phyloP scores from a whole-genome alignment of 2,113 vertebrate species.

The Sula dactylatra region DNA sequence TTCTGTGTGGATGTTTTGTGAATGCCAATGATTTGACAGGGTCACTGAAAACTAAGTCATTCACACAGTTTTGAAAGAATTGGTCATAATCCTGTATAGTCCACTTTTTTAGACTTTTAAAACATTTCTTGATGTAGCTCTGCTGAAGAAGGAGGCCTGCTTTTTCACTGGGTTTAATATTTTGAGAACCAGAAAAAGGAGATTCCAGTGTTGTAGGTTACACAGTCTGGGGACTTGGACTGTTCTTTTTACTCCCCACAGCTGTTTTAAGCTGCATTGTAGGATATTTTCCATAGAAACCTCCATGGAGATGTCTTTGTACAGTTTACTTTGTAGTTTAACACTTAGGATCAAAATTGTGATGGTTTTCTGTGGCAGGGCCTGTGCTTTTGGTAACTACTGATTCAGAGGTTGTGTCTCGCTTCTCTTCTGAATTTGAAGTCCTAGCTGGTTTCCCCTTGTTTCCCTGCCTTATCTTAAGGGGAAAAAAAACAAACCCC shows the following conservation, averaged over 20 bases:
- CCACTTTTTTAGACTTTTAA: neutral
- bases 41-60: neutral
- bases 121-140: neutral
- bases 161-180: neutral
- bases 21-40: neutral
- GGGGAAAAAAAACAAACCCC: neutral
- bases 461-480: neutral
- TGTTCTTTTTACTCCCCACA: neutral
- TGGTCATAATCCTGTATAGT: neutral
- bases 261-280: neutral
- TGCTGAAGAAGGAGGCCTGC: neutral
- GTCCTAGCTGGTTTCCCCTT: neutral
- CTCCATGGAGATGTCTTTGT: neutral
- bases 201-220: neutral
- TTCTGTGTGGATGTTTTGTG: neutral
- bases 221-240: neutral
- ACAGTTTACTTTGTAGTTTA: neutral
- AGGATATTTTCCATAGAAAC: neutral
- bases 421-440: neutral
- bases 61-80: neutral
- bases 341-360: neutral
- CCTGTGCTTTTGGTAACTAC: neutral
- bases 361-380: neutral
- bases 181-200: neutral
- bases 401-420: neutral